phyloP scores from a whole-genome alignment of 1,140 invertebrate genomes.

The Parapsyche elsis region DNA sequence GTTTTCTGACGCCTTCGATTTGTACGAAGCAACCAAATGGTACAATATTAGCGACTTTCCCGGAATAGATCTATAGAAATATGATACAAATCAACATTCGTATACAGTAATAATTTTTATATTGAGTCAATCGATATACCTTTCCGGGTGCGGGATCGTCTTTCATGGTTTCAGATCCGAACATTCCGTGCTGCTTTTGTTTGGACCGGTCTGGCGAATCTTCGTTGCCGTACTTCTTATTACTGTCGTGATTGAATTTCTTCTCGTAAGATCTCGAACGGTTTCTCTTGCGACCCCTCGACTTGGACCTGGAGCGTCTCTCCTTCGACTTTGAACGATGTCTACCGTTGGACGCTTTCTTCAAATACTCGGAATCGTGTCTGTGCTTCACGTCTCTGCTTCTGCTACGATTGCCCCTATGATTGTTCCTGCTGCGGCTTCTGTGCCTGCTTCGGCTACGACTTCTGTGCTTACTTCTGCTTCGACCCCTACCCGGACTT shows the following conservation, averaged over 20 bases:
- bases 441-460: conserved; percentile 57
- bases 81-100: conserved; percentile 33
- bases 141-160: conserved; percentile 75
- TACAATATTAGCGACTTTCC: conserved; percentile 95
- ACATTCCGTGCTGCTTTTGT: conserved; percentile 55
- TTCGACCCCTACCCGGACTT: conserved; percentile 57
- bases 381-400: conserved; percentile 58
- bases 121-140: no score
- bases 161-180: conserved; percentile 65
- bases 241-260: conserved; percentile 56
- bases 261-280: conserved; percentile 57
- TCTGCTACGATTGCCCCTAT: conserved; percentile 59
- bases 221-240: conserved; percentile 38
- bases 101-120: no score
- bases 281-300: conserved; percentile 61
- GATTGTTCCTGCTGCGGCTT: conserved; percentile 41
- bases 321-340: conserved; percentile 61
- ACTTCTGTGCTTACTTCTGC: conserved; percentile 58
- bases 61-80: conserved; percentile 87
- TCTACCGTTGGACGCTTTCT: conserved; percentile 56
- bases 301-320: conserved; percentile 60
- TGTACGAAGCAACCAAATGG: conserved; percentile 98
- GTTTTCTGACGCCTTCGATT: conserved; percentile 86
- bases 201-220: conserved; percentile 48
- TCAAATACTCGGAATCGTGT: conserved; percentile 1